These are phyloP conservation scores for Lottia gigantea DNA, from an alignment of 2,888 invertebrate species.

Conservation along the genomic window DNA sequence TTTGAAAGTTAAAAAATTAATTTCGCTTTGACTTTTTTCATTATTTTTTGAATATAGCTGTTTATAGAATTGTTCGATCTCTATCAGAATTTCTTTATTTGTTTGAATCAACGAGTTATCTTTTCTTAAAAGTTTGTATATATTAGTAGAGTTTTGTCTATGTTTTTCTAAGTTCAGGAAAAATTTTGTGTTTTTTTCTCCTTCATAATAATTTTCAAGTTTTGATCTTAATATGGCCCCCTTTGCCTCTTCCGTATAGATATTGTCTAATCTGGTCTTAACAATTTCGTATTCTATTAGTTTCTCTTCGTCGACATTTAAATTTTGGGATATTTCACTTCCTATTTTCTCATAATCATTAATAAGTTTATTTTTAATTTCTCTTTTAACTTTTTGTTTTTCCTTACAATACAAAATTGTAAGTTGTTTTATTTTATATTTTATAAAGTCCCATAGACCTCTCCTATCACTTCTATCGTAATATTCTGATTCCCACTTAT, in stretches of 20 bases:
- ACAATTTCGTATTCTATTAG: not conserved
- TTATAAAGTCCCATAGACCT: not conserved
- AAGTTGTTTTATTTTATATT: constrained; percentile 12
- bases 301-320: not conserved
- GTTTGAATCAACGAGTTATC: no score
- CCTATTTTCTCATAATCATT: not conserved
- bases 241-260: constrained; percentile 9
- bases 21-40: no score
- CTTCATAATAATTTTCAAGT: constrained; percentile 16
- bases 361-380: not conserved
- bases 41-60: no score
- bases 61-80: no score
- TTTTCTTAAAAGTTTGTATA: no score
- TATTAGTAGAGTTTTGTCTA: not conserved
- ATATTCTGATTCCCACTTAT: not conserved
- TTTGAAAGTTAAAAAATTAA: no score
- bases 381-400: constrained; percentile 13
- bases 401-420: constrained; percentile 12
- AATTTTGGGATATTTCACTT: not conserved
- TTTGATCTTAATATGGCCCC: constrained; percentile 17
- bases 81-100: no score
- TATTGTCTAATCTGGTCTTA: constrained; percentile 6
- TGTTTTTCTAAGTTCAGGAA: constrained; percentile 67
- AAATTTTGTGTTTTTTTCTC: constrained; percentile 19
- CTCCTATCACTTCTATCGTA: not conserved